Percentiles rank a stretch among this genome's conserved stretches.
phyloP scores from a whole-genome alignment of 2,797 vertebrate genomes.

The Cirrhinus mrigala region DNA sequence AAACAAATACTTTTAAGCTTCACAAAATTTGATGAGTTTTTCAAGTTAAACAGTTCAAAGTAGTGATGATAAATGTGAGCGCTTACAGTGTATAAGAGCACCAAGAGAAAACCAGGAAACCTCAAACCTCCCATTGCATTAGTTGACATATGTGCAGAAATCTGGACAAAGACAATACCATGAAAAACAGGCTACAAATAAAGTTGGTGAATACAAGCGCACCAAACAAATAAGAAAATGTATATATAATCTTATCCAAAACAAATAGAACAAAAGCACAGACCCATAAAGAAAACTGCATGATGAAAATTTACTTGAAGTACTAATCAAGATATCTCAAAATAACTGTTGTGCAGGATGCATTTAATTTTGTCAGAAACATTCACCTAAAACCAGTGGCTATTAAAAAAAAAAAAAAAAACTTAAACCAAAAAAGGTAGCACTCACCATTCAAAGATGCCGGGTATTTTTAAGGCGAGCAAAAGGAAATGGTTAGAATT shows the following conservation, averaged over 20 bases:
- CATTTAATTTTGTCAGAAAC: background rate
- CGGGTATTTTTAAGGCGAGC: no score
- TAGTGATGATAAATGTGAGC: background rate
- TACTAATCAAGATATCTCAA: background rate
- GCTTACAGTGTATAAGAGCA: conserved; percentile 21
- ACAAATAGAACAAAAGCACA: no score
- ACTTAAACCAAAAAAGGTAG: no score
- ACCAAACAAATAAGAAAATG: no score
- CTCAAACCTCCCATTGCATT: conserved; percentile 23
- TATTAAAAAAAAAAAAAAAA: no score
- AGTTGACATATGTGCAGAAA: background rate
- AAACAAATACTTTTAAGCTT: background rate
- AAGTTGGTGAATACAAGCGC: background rate
- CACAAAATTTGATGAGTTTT: background rate
- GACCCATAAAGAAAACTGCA: background rate
- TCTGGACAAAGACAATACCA: background rate
- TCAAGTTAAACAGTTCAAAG: background rate
- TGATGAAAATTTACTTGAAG: background rate
- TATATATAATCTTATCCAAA: background rate
- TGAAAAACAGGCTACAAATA: background rate
- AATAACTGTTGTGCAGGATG: background rate
- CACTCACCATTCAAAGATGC: no score
- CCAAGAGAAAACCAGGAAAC: background rate
- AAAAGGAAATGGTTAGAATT: no score
- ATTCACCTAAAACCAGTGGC: no score